phyloP scores from a whole-genome alignment of 2,797 vertebrate species.

The Thalassophryne amazonica region DNA sequence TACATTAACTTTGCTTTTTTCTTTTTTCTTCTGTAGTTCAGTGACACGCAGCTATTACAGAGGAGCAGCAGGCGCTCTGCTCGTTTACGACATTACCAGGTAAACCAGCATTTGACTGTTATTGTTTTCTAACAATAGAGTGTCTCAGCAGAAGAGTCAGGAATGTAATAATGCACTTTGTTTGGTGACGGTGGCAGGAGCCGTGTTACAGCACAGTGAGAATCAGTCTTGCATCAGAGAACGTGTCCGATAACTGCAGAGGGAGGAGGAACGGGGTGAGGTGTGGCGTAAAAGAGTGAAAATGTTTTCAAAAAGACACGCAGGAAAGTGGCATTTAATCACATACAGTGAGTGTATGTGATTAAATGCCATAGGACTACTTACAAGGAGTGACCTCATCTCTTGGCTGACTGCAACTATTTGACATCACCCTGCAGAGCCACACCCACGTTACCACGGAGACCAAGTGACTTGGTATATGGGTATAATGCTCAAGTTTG shows the following conservation, averaged over 20 bases:
- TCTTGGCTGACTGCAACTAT: constrained; percentile 45
- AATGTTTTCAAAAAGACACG: constrained; percentile 3
- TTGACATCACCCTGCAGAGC: constrained; percentile 30
- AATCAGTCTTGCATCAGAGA: constrained; percentile 34
- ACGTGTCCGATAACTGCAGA: constrained; percentile 1
- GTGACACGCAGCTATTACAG: constrained; percentile 93
- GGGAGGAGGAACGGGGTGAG: background rate
- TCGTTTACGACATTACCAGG: constrained; percentile 95
- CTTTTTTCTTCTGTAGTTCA: too few relatives aligned
- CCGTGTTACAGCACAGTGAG: constrained; percentile 46
- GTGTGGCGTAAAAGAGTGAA: background rate
- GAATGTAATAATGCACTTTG: constrained; percentile 17
- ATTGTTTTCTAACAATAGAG: background rate
- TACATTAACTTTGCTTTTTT: too few relatives aligned
- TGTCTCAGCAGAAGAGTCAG: constrained; percentile 38
- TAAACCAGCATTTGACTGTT: constrained; percentile 45
- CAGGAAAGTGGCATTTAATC: background rate
- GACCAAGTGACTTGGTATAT: too few relatives aligned
- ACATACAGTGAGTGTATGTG: background rate
- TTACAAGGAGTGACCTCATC: constrained; percentile 24
- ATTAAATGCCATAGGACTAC: background rate
- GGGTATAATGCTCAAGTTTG: too few relatives aligned
- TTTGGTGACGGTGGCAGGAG: constrained; percentile 28
- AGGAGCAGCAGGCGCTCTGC: constrained; percentile 88
- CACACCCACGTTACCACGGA: constrained; percentile 39